phyloP scores from a whole-genome alignment of 2,113 vertebrate species.

The Mola mola region DNA sequence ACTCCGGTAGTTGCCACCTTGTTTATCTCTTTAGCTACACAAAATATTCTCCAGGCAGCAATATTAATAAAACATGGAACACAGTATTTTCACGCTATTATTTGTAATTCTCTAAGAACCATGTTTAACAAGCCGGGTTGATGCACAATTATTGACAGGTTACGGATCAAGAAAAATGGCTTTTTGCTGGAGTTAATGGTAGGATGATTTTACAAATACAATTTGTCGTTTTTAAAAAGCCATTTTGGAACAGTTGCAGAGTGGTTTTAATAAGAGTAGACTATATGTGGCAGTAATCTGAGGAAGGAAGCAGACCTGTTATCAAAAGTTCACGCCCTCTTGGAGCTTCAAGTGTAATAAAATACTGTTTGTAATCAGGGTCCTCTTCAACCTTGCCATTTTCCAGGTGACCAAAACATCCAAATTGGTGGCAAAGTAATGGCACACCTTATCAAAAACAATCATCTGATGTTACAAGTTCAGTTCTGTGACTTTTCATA shows the following conservation, averaged over 20 bases:
- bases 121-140: background rate
- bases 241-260: conserved; percentile 43
- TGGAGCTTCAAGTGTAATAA: conserved; percentile 23
- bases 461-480: conserved; percentile 36
- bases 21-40: background rate
- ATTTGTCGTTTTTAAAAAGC: conserved; percentile 12
- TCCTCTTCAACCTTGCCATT: conserved; percentile 8
- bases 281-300: conserved; percentile 18
- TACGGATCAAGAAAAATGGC: background rate
- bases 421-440: conserved; percentile 4
- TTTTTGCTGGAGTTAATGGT: conserved; percentile 8
- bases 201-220: background rate
- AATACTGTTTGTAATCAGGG: conserved; percentile 58
- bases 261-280: conserved; percentile 36
- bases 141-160: conserved; percentile 6
- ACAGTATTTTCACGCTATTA: background rate
- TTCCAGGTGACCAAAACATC: conserved; percentile 9
- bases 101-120: conserved; percentile 7
- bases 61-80: background rate
- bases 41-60: background rate
- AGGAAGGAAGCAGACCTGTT: background rate
- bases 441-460: conserved; percentile 30
- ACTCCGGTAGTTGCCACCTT: background rate
- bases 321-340: background rate
- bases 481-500: conserved; percentile 48